phyloP scores from a whole-genome alignment of 2,113 vertebrate species.

The Asarcornis scutulata region DNA sequence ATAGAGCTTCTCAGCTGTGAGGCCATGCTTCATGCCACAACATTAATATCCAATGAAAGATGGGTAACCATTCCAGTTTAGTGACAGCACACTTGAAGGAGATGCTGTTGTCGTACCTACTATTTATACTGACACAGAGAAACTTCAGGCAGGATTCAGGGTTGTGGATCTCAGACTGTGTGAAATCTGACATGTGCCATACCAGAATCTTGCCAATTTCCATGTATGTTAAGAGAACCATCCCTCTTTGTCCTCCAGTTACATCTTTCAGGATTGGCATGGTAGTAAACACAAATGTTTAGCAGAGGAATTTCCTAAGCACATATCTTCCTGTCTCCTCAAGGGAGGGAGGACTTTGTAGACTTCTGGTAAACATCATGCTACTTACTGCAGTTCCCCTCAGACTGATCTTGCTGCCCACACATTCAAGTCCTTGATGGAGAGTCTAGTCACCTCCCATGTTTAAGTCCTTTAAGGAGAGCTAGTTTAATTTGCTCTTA shows the following conservation, averaged over 20 bases:
- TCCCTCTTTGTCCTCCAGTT: not conserved
- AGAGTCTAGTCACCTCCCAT: not conserved
- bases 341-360: not conserved
- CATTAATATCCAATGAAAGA: not conserved
- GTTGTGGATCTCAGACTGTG: not conserved
- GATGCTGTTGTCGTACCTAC: accelerated
- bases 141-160: not conserved
- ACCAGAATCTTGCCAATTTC: not conserved
- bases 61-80: not conserved
- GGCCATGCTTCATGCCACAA: not conserved
- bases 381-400: not conserved
- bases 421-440: accelerated
- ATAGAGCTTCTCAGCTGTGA: not conserved
- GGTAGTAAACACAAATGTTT: not conserved
- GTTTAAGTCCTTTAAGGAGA: not conserved
- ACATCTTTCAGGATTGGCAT: not conserved
- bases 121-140: not conserved
- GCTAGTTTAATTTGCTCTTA: not conserved
- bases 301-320: not conserved
- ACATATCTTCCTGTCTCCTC: not conserved
- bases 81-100: not conserved
- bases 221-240: not conserved
- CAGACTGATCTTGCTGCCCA: not conserved
- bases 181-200: not conserved
- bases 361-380: not conserved